These are phyloP conservation scores for Megalurothrips usitatus DNA, from an alignment of 2,888 invertebrate genomes.

Conservation along the genomic window DNA sequence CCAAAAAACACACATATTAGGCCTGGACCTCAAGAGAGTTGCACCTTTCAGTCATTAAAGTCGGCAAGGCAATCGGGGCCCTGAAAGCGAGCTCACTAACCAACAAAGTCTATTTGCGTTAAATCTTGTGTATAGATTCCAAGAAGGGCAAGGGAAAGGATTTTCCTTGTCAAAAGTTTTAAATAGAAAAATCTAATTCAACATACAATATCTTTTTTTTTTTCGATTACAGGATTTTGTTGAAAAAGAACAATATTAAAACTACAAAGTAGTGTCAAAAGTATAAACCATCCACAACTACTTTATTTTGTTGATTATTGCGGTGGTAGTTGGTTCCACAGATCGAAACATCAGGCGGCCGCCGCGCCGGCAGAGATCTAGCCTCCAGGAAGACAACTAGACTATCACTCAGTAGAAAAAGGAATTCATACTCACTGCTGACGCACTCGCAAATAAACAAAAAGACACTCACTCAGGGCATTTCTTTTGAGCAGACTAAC, in stretches of 20 bases:
- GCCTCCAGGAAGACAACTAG: slow-evolving; percentile 24
- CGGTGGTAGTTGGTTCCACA: slow-evolving; percentile 19
- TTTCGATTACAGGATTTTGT: slow-evolving; percentile 21
- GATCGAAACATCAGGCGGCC: slow-evolving; percentile 9
- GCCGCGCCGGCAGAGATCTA: slow-evolving; percentile 21
- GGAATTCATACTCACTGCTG: slow-evolving; percentile 7
- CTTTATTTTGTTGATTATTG: not conserved
- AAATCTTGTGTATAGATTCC: slow-evolving; percentile 6
- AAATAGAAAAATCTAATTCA: slow-evolving; percentile 21
- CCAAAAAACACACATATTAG: slow-evolving; percentile 5
- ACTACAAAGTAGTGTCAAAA: slow-evolving; percentile 24
- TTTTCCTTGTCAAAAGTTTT: slow-evolving; percentile 22
- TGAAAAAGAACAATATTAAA: slow-evolving; percentile 24
- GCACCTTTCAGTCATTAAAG: slow-evolving; percentile 21
- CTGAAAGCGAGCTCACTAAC: slow-evolving; percentile 21
- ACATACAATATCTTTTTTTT: slow-evolving; percentile 14
- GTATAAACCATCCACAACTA: slow-evolving; percentile 8
- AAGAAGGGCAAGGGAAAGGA: slow-evolving; percentile 21
- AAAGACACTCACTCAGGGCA: slow-evolving; percentile 37
- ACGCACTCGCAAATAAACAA: slow-evolving; percentile 35
- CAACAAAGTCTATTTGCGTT: slow-evolving; percentile 19
- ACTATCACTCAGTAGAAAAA: slow-evolving; percentile 21
- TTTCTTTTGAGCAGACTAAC: slow-evolving; percentile 42
- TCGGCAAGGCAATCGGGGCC: slow-evolving; percentile 17
- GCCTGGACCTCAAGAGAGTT: slow-evolving; percentile 22